Base-by-base conservation (phyloP, 2,888 invertebrate species). In the Epirrhoe alternata region DNA sequence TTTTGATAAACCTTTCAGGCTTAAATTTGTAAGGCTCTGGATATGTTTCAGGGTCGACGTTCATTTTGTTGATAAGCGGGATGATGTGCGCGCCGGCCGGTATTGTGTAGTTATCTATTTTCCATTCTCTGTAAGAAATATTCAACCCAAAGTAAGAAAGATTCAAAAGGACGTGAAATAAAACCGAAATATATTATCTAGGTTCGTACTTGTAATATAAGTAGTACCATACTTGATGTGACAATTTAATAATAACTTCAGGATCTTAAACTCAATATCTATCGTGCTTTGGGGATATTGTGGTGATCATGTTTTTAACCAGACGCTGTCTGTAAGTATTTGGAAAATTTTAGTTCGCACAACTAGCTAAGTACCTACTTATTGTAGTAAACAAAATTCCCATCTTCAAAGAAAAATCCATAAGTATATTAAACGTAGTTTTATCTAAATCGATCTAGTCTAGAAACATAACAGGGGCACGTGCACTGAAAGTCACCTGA, bases 21-120 rank as follows among this genome's bases (percentile, higher is more conserved):
- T 95, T 94, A 87, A 97, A 97, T 74, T 94, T 94, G 80, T 97
- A 95, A 0, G 97, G 97, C 64, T 96, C 95, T 17, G 96, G 95
- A 96, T 97, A 97, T 0, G 96, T 89, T 53, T 94, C 94, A 2
- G 97, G 96, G 79, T 97, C 96, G 96, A 97, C 97, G 86, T 97
- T 97, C 31, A 97, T 96, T 60, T 96, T 95, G 86, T 97, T 96
- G 59, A 97, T 94, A 42, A 97, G 89, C 0, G 97, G 97, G 6
- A 97, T 94, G 3, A 97, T 95, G 80, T 97, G 97, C 0, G 96
- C 94, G 71, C 96, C 96, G 66, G 96, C 95, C 16, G 97, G 97
- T 69, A 97, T 95, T 73, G 89, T 93, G 87, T 95, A 97, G 10
- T 96, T 96, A 77, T 95, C 95, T 56, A 97, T 83, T 73, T 93